Evolutionary conservation across 2,888 invertebrate genomes (phyloP).

Genomic region (Agrilus cyanescens): DNA sequence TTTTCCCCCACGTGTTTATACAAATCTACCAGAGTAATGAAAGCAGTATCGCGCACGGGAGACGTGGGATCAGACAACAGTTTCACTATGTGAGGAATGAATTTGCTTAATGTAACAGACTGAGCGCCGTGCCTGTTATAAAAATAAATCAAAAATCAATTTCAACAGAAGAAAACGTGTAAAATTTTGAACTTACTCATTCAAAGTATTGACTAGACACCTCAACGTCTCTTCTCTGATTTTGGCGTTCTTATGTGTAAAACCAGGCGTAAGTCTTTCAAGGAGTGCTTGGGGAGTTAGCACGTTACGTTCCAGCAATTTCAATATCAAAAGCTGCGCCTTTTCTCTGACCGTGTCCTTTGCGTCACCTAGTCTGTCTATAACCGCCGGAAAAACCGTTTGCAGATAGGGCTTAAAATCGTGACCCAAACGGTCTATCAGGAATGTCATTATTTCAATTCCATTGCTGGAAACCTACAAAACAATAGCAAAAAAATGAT

Average conservation of each 20-base stretch:
- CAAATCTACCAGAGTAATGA: conserved; percentile 75
- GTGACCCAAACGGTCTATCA: conserved; percentile 75
- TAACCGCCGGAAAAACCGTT: conserved; percentile 68
- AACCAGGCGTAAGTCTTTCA: conserved; percentile 54
- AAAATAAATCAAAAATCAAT: conserved; percentile 8
- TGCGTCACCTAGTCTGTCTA: conserved; percentile 57
- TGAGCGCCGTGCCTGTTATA: conserved; percentile 69
- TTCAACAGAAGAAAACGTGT: not conserved
- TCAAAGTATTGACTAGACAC: conserved; percentile 69
- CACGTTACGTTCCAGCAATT: conserved; percentile 61
- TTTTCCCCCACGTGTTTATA: conserved; percentile 90
- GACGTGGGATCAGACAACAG: conserved; percentile 78
- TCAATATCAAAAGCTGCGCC: conserved; percentile 58
- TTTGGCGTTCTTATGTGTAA: conserved; percentile 86
- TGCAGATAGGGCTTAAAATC: conserved; percentile 82
- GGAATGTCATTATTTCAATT: conserved; percentile 72
- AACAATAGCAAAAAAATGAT: conserved; percentile 4
- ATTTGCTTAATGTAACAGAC: conserved; percentile 66
- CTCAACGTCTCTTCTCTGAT: conserved; percentile 80
- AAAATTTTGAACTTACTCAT: conserved; percentile 51
- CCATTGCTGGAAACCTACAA: conserved; percentile 84
- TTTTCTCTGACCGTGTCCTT: conserved; percentile 48
- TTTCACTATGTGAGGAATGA: conserved; percentile 72
- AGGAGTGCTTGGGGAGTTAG: conserved; percentile 56
- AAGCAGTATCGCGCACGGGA: conserved; percentile 78